phyloP scores from a whole-genome alignment of 2,113 vertebrate species.

The Saimiri boliviensis region DNA sequence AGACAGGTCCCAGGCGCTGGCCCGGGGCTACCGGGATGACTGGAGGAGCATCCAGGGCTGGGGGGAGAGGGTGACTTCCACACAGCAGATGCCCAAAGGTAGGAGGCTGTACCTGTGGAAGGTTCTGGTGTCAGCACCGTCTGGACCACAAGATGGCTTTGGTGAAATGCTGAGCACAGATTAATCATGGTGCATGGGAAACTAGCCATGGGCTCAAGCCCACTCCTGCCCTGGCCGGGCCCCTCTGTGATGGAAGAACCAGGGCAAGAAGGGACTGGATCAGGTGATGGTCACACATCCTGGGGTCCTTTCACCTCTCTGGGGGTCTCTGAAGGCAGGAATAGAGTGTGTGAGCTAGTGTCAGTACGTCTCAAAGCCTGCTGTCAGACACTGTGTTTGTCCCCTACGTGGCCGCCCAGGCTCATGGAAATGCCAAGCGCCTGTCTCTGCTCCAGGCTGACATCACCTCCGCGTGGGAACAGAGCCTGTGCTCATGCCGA shows the following conservation, averaged over 20 bases:
- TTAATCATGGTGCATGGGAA: rapidly evolving
- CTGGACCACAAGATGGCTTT: neutral
- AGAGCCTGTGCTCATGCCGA: neutral
- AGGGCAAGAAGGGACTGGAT: neutral
- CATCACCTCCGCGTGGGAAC: neutral
- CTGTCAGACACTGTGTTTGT: neutral
- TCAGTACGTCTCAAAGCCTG: neutral
- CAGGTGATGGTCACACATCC: neutral
- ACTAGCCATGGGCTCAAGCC: neutral
- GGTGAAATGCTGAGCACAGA: neutral
- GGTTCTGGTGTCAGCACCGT: neutral
- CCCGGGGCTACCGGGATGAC: neutral
- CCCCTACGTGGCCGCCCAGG: neutral
- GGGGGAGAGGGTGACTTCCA: neutral
- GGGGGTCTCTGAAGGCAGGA: neutral
- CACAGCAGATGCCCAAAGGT: neutral
- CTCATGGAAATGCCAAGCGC: neutral
- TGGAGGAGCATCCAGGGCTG: neutral
- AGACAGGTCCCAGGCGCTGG: too few species aligned
- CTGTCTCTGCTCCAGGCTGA: neutral
- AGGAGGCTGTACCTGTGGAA: rapidly evolving
- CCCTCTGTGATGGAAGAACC: neutral
- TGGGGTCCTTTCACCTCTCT: neutral
- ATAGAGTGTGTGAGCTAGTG: neutral
- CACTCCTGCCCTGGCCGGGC: neutral